Conservation (phyloP, 2,888 invertebrate genomes). For the Ferdinandea cuprea region DNA sequence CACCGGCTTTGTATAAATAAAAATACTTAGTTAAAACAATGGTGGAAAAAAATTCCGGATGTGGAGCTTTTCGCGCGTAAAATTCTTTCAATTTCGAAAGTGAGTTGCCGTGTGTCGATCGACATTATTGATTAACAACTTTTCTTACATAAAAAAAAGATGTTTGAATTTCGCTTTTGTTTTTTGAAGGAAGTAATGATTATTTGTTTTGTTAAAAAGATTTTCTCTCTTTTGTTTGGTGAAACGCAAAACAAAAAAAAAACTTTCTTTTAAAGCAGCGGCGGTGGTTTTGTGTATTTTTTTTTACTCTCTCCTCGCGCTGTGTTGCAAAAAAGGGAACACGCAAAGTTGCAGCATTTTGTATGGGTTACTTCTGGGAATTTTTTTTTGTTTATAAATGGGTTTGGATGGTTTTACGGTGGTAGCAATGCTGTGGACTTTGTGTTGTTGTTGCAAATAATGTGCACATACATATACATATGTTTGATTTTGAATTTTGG, state of each 20-base stretch:
- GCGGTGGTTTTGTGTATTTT: not conserved
- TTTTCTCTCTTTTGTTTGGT: constrained; percentile 10
- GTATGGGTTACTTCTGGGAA: not conserved
- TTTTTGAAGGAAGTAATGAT: constrained; percentile 10
- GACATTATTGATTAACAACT: constrained; percentile 14
- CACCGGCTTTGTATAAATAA: constrained; percentile 62
- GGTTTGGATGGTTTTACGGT: not conserved
- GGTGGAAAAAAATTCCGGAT: constrained; percentile 6
- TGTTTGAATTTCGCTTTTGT: constrained; percentile 5
- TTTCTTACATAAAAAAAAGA: not conserved
- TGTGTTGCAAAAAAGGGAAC: constrained; percentile 14
- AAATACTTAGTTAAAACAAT: constrained; percentile 26
- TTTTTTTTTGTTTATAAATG: constrained; percentile 2
- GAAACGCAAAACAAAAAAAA: not conserved
- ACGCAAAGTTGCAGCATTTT: constrained; percentile 1
- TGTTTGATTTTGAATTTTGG: no score
- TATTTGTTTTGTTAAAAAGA: constrained; percentile 13
- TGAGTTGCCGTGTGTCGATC: constrained; percentile 14
- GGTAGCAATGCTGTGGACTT: not conserved
- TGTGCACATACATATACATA: no score
- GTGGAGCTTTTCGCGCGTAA: constrained; percentile 47
- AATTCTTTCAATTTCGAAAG: constrained; percentile 50
- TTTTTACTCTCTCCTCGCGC: not conserved
- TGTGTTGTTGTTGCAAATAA: constrained; percentile 7
- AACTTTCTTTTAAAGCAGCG: constrained; percentile 19